Conservation (phyloP, 2,797 vertebrate species). For the Garrulus glandarius region DNA sequence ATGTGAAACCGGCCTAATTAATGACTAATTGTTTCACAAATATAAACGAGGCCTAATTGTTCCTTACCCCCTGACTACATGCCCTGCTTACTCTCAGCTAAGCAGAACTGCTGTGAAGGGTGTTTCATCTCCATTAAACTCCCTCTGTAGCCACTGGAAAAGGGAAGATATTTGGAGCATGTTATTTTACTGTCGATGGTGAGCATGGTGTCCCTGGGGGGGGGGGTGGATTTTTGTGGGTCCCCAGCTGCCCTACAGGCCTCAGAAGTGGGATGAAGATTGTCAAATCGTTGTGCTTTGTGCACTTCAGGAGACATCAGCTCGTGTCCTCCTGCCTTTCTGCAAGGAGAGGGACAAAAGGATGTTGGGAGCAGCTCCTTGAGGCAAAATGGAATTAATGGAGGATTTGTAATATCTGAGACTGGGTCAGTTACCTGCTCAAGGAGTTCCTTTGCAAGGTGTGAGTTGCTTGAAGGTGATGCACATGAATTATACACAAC, state of each 20-base stretch:
- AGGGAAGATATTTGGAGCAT: not conserved
- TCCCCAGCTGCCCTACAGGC: not conserved
- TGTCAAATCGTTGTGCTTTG: not conserved
- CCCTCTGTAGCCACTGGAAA: not conserved
- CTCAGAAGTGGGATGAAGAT: not conserved
- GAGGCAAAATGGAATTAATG: not conserved
- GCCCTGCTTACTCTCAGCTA: not conserved
- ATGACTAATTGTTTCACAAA: conserved; percentile 53
- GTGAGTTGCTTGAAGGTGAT: not conserved
- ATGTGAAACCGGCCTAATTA: conserved; percentile 48
- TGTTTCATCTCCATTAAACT: not conserved
- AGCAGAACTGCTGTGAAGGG: not conserved
- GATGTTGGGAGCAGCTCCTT: not conserved
- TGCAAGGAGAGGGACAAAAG: not conserved
- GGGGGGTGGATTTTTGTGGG: not conserved
- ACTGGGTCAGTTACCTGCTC: not conserved
- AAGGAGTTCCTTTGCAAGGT: not conserved
- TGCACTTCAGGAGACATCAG: not conserved
- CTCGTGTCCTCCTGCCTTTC: not conserved
- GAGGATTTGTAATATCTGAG: not conserved
- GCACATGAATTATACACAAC: not conserved
- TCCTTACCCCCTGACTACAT: not conserved
- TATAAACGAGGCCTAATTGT: not conserved
- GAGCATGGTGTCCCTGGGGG: not conserved
- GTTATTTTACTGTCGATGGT: not conserved